Evolutionary conservation across 2,797 vertebrate genomes (phyloP), one percentile per base, ranked within the genome.

Genomic region (Macrochelys suwanniensis): DNA sequence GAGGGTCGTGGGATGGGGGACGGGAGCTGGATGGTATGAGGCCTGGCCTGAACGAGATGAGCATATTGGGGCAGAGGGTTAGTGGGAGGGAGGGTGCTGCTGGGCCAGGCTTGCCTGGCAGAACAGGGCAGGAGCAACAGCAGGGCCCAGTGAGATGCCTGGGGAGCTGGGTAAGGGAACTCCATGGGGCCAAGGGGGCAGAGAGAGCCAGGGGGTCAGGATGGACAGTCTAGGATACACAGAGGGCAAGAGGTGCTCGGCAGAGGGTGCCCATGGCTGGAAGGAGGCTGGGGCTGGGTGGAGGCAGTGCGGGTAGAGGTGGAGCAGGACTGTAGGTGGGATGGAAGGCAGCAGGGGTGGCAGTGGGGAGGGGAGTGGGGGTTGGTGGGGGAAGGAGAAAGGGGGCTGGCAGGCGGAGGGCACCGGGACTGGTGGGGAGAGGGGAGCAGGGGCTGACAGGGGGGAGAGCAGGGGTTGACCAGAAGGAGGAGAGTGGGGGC

Each of bases 361-460:
- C 7, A 19, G 6, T 1, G 56, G 56, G 25, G 23, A 26, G 23
- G 57, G 57, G 26, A 65, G 56, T 61, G 37, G 71, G 7, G 1
- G 0, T 1, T 1, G 0, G 26, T 57, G 56, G 56, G 26, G 56
- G 10, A 13, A 28, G 12, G 28, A 2, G 31, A 31, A 33, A 15
- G 16, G 31, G 31, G 31, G 33, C 31, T n/a, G 59, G 7, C 7
- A 31, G 4, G 33, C 16, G 7, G 7, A 47, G 15, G 50, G 3
- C n/a, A 15, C 12, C 3, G 59, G 31, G 31, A 16, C 31, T 8
- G 15, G 3, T 0, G 21, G 4, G n/a, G n/a, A n/a, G 26, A 19
- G 23, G 11, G 31, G 79, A 50, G 23, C 54, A 11, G 21, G 10
- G 51, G 6, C 19, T 53, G 59, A 33, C 31, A 3, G 16, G 7